phyloP scores from a whole-genome alignment of 1,140 invertebrate genomes.

The Trachelipus rathkii region DNA sequence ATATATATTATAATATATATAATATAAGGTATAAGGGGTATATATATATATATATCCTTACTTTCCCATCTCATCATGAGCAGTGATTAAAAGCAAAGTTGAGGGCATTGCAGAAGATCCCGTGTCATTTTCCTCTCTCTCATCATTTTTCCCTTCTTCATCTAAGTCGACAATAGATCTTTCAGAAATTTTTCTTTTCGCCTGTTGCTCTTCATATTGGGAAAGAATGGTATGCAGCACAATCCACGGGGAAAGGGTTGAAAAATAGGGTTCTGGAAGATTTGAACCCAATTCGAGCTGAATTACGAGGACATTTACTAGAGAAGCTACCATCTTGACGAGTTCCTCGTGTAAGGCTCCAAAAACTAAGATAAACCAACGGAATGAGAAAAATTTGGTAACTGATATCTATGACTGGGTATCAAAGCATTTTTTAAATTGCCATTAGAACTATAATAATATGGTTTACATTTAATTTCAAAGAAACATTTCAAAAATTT shows the following conservation, averaged over 20 bases:
- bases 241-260: slow-evolving; percentile 73
- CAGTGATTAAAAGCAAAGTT: slow-evolving; percentile 71
- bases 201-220: slow-evolving; percentile 13
- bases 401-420: too few species aligned
- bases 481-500: too few species aligned
- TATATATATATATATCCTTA: too few species aligned
- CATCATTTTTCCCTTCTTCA: not conserved
- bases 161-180: not conserved
- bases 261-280: slow-evolving; percentile 57
- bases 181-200: not conserved
- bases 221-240: slow-evolving; percentile 62
- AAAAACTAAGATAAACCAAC: too few species aligned
- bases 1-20: too few species aligned
- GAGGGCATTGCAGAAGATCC: slow-evolving; percentile 61
- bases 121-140: slow-evolving; percentile 51
- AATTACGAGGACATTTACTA: slow-evolving; percentile 69
- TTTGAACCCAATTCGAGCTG: slow-evolving; percentile 56
- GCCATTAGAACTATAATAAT: too few species aligned
- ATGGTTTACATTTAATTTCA: too few species aligned
- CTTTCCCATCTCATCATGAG: slow-evolving; percentile 79
- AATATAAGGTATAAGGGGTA: too few species aligned
- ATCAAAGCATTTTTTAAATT: too few species aligned
- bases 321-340: slow-evolving; percentile 62
- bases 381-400: too few species aligned
- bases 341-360: slow-evolving; percentile 50